Evolutionary conservation across 2,113 vertebrate species (phyloP), one percentile per base, ranked within the genome.

Genomic region (Gadus chalcogrammus): DNA sequence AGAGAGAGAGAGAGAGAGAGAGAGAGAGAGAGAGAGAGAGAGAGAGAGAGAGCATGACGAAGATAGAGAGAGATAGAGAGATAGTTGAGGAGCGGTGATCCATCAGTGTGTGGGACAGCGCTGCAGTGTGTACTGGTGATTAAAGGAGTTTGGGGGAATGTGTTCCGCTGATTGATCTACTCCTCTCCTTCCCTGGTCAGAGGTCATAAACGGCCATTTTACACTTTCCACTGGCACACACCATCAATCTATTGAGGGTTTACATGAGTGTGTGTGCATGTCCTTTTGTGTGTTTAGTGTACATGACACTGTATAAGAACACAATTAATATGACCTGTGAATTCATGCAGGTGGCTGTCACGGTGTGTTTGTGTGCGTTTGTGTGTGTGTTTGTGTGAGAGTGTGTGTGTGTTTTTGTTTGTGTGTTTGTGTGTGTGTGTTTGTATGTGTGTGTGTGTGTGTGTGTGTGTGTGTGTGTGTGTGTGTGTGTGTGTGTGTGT

Each of bases 161-260:
- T 48, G 27, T 73, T 78, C 77, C 52, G 22, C 76, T 82, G 86
- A 90, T 84, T 76, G 82, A 90, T 85, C 82, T 85, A 79, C 76
- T 72, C 60, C 71, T 79, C 76, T 55, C 17, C 61, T 62, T 76
- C 68, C 64, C 42, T 18, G 87, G 85, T 88, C 85, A 84, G 55
- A 86, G 86, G 85, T 86, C 86, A 87, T 80, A 38, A 86, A 69
- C 74, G 75, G 79, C 68, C 75, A 55, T 82, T 84, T 80, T 81
- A 70, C 71, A 78, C 74, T 75, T 80, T 78, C 74, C 71, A 69
- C 52, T 12, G 55, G 72, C 24, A 72, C 79, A 84, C 31, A 27
- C 22, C 69, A 83, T 74, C 71, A 79, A 82, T 85, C 28, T 77
- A 15, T 3, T 38, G 61, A 59, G 31, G 61, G 15, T 22, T 5